phyloP scores from a whole-genome alignment of 2,113 vertebrate species.

The Xyliphius kryptos region DNA sequence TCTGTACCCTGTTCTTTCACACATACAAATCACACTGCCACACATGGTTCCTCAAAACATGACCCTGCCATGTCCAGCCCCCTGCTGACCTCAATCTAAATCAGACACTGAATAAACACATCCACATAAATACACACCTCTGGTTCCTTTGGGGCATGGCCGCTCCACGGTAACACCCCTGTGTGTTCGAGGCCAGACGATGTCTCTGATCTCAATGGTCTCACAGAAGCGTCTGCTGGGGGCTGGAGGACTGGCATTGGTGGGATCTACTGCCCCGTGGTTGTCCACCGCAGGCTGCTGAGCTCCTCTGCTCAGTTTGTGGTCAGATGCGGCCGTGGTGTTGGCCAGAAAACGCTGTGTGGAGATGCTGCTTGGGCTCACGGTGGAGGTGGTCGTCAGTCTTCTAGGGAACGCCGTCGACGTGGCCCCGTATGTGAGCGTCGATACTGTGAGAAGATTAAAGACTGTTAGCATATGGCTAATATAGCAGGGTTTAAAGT shows the following conservation, averaged over 20 bases:
- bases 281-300: slow-evolving; percentile 69
- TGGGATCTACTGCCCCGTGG: slow-evolving; percentile 73
- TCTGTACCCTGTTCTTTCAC: no score
- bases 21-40: no score
- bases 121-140: no score
- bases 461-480: not conserved
- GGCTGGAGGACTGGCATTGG: slow-evolving; percentile 75
- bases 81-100: no score
- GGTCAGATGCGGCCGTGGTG: slow-evolving; percentile 61
- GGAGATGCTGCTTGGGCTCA: slow-evolving; percentile 65
- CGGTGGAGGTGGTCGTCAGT: slow-evolving; percentile 67
- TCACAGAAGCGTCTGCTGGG: slow-evolving; percentile 90
- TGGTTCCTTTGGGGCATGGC: no score
- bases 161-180: slow-evolving; percentile 84
- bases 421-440: slow-evolving; percentile 74
- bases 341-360: slow-evolving; percentile 1
- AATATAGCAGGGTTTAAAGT: no score
- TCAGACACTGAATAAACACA: no score
- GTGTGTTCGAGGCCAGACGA: slow-evolving; percentile 93
- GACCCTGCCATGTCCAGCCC: no score
- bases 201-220: slow-evolving; percentile 73
- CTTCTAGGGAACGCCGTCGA: slow-evolving; percentile 72
- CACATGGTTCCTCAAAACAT: no score
- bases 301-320: slow-evolving; percentile 76
- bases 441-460: slow-evolving; percentile 70